Evolutionary conservation across 2,797 vertebrate genomes (phyloP).

Genomic region (Lacerta agilis): DNA sequence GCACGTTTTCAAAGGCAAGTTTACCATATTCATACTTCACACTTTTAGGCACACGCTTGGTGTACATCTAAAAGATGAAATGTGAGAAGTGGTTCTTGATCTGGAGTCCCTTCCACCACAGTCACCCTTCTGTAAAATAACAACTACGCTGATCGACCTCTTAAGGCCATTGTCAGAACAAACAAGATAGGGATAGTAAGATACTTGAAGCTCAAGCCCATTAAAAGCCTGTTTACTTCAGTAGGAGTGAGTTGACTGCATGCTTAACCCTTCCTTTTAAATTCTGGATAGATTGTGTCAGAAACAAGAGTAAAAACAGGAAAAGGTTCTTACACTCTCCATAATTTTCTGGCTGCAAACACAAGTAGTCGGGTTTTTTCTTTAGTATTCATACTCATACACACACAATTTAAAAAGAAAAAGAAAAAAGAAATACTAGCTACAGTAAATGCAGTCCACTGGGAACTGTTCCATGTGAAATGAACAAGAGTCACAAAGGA

Average conservation of each 20-base stretch:
- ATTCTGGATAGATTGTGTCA: background rate
- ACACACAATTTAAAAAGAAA: background rate
- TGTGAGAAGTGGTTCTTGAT: background rate
- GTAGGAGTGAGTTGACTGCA: background rate
- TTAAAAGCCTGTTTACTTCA: background rate
- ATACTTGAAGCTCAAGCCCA: background rate
- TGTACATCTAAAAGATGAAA: background rate
- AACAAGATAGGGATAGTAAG: background rate
- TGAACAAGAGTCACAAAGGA: background rate
- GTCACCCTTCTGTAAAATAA: background rate
- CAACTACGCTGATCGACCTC: background rate
- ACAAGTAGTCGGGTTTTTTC: slow-evolving; percentile 20
- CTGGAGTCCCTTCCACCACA: background rate
- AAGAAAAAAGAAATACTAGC: background rate
- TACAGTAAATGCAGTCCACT: background rate
- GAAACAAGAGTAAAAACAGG: background rate
- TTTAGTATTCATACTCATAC: background rate
- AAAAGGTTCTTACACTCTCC: background rate
- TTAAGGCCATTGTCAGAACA: background rate
- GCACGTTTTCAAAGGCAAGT: background rate
- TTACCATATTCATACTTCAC: background rate
- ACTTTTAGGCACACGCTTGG: background rate
- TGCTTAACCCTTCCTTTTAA: background rate
- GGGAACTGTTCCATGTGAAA: background rate
- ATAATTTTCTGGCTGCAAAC: background rate